Base-by-base conservation (phyloP, 1,140 invertebrate genomes). In the Drosophila orosa region DNA sequence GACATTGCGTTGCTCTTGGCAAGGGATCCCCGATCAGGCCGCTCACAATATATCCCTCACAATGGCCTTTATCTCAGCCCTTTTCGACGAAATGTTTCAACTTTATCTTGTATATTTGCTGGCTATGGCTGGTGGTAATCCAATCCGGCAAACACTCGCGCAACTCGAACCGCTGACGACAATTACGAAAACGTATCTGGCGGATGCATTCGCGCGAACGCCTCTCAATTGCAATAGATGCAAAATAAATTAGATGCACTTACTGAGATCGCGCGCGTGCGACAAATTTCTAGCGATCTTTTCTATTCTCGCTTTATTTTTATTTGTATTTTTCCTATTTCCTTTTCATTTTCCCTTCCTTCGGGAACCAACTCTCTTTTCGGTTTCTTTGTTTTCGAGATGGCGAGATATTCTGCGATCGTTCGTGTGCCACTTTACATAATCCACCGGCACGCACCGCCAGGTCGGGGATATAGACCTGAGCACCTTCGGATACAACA, bases 241-340 rank as follows among this genome's bases (percentile, higher is more conserved):
- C 84, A 74, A 89, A 84, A 87, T 84, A 84, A 84, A 87, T 89
- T 89, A 78, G 77, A 65, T 69, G 67, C 77, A 84, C 71, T 86
- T 82, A 89, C 73, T 84, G 80, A 73, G 44, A 65, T 61, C 56
- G 73, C 31, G 56, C 74, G 61, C 47, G 74, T 74, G 69, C 69
- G 48, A 74, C 48, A 63, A 74, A 63, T 74, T 62, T 71, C 31
- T 42, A 52, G 44, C 35, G 25, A 60, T 55, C 48, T 22, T 13
- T 17, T 12, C 58, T 22, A 54, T 44, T 61, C 19, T 29, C 17
- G 37, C 17, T 15, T 42, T 33, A 19, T 22, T 47, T 54, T 40
- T 63, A 24, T 27, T 42, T 65, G 56, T 44, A 42, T 67, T 75
- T 50, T 67, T 75, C 33, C 44, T 65, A 33, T 45, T 59, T 35